phyloP scores from a whole-genome alignment of 2,888 invertebrate species.

The Drosophila nigricruria region DNA sequence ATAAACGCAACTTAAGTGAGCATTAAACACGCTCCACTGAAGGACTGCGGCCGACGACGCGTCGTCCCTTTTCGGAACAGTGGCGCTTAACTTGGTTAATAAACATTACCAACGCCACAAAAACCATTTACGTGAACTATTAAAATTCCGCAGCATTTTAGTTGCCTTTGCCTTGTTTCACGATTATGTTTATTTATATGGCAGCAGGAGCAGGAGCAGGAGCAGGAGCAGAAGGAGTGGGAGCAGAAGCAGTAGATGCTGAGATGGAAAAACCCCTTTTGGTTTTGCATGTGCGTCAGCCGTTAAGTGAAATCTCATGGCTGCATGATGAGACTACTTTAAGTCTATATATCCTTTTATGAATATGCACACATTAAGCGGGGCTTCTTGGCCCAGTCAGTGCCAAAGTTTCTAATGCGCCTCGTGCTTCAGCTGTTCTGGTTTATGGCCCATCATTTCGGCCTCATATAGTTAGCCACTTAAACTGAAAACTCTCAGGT shows the following conservation, averaged over 20 bases:
- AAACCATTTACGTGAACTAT: constrained; percentile 78
- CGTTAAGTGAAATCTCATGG: constrained; percentile 66
- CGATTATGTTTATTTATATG: constrained; percentile 76
- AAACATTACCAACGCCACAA: constrained; percentile 78
- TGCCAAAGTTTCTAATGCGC: constrained; percentile 21
- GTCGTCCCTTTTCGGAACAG: constrained; percentile 32
- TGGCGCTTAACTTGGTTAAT: constrained; percentile 75
- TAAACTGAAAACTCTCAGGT: constrained; percentile 7
- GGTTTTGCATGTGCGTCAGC: constrained; percentile 48
- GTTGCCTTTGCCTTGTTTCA: constrained; percentile 65
- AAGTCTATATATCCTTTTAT: constrained; percentile 48
- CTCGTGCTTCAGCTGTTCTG: neutral
- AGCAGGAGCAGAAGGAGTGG: neutral
- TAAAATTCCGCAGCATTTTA: constrained; percentile 75
- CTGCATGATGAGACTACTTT: constrained; percentile 45
- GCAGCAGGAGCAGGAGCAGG: constrained; percentile 4
- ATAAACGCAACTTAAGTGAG: constrained; percentile 80
- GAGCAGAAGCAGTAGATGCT: neutral
- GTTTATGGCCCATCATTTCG: constrained; percentile 44
- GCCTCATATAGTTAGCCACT: constrained; percentile 18
- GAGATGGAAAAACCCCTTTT: constrained; percentile 41
- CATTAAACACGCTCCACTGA: constrained; percentile 75
- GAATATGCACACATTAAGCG: constrained; percentile 41
- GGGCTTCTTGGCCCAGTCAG: neutral
- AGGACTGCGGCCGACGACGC: constrained; percentile 48